A percentile compares a stretch with the other conserved stretches of the same genome.
phyloP scores from a whole-genome alignment of 1,140 invertebrate genomes.

The Conus betulinus region DNA sequence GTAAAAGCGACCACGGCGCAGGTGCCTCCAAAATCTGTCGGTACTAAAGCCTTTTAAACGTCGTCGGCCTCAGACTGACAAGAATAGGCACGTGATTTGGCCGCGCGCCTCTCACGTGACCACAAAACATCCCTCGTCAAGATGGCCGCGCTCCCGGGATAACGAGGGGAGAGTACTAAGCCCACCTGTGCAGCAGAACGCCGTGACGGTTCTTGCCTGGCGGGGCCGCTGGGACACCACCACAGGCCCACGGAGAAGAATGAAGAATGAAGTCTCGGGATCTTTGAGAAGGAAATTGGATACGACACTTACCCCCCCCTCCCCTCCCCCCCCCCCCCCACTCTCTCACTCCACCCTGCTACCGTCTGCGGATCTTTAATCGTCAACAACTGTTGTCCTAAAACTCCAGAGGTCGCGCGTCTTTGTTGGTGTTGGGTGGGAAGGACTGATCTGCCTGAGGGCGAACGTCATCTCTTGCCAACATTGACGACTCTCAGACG shows the following conservation, averaged over 20 bases:
- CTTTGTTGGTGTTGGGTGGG: too few relatives aligned
- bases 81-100: neutral
- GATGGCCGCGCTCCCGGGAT: neutral
- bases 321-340: neutral
- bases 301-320: neutral
- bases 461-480: too few relatives aligned
- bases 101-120: neutral
- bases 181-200: neutral
- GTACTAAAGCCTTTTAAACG: neutral
- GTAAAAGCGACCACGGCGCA: neutral
- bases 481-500: too few relatives aligned
- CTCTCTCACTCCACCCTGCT: neutral
- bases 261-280: neutral
- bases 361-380: too few relatives aligned
- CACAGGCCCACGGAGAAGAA: too few relatives aligned
- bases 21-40: neutral
- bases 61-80: neutral
- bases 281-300: neutral
- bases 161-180: neutral
- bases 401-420: too few relatives aligned
- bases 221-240: too few relatives aligned
- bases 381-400: too few relatives aligned
- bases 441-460: too few relatives aligned
- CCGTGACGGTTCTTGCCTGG: neutral
- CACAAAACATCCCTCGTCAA: neutral